Base-by-base conservation (phyloP, 2,113 vertebrate genomes). In the Sardina pilchardus region DNA sequence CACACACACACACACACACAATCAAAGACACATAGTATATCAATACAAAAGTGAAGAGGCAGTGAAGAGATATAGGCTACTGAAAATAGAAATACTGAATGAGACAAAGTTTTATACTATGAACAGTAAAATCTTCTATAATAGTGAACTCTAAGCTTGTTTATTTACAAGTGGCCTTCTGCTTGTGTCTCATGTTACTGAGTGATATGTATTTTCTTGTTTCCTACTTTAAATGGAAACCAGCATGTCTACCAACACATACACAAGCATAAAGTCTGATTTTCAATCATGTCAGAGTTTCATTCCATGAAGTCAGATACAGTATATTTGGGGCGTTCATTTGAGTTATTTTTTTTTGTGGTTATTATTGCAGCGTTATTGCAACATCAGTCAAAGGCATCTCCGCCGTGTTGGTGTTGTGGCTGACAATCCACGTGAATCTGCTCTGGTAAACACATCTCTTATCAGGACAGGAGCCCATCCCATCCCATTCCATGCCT, bases 151-250 rank as follows among this genome's bases (percentile, higher is more conserved):
- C 14, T 19, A 53, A 19, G 14, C 50, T 53, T 53, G 50, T 53
- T 47, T 53, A 53, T 53, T 17, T 42, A 19, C 12, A 45, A n/a
- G 16, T 44, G 42, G n/a, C 21, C 19, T 10, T 19, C 42, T 24
- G 21, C 8, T 82, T 42, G 81, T 82, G 34, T 24, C 17, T 45
- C 44, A 12, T 85, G 81, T 59, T 45, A 85, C 50, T 53, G 50
- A 53, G 17, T 53, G 50, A 53, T 47, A 47, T 47, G 9, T 47
- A 47, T 47, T 47, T 47, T 47, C 9, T 86, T 87, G 45, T 47
- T 17, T 53, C 17, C 14, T 53, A 17, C 17, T 19, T 53, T 4
- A 53, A 63, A 63, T 63, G 56, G 56, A n/a, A 63, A 63, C 56
- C 6, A 26, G 56, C 21, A 63, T 63, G 56, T 63, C 56, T 26